Evolutionary conservation across 1,140 invertebrate species (phyloP).

Genomic region (Polypedilum pembai): DNA sequence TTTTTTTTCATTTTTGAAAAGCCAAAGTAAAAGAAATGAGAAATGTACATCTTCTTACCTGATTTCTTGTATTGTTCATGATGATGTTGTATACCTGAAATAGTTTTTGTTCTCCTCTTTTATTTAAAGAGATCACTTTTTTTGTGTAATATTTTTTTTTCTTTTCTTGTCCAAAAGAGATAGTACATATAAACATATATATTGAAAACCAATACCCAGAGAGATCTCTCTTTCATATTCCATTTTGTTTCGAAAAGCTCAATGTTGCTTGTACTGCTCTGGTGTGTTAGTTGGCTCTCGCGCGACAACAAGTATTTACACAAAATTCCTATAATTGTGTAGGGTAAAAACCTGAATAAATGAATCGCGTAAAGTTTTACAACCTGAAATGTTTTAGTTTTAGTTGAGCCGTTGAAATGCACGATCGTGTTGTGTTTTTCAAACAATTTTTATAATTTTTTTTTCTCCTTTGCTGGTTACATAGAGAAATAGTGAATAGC

Average conservation of each 20-base stretch:
- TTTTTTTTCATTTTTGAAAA: too few species aligned
- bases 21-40: neutral
- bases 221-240: neutral
- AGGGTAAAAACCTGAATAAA: constrained; percentile 15
- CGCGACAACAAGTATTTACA: neutral
- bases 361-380: constrained; percentile 14
- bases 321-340: neutral
- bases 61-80: constrained; percentile 21
- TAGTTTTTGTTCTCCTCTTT: neutral
- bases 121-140: constrained; percentile 7
- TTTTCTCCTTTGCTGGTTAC: neutral
- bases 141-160: constrained; percentile 24
- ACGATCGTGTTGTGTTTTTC: neutral
- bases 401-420: neutral
- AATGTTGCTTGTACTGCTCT: neutral
- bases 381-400: constrained; percentile 21
- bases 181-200: constrained; percentile 14
- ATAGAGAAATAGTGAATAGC: too few species aligned
- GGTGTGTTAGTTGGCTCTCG: neutral
- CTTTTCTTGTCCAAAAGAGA: neutral
- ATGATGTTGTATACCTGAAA: neutral
- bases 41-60: constrained; percentile 21
- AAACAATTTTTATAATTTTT: constrained; percentile 15
- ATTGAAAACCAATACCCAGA: neutral
- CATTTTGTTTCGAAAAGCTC: constrained; percentile 17